Evolutionary conservation across 2,888 invertebrate genomes (phyloP).

Genomic region (Acleris literana): DNA sequence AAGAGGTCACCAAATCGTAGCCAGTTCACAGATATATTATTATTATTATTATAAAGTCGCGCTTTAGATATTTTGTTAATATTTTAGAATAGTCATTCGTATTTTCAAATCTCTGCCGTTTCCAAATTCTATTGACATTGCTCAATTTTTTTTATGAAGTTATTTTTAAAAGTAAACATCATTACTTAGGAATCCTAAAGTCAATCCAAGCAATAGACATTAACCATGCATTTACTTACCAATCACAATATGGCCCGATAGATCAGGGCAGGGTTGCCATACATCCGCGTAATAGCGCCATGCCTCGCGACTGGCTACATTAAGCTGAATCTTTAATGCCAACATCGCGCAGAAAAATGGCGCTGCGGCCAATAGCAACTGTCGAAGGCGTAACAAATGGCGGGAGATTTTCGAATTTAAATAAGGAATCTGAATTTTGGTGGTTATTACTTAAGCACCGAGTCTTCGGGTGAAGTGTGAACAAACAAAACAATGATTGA

Average conservation of each 20-base stretch:
- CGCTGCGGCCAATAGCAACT: constrained; percentile 43
- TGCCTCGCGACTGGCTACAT: constrained; percentile 58
- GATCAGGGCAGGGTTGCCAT: constrained; percentile 64
- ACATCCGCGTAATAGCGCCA: constrained; percentile 68
- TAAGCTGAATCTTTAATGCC: constrained; percentile 72
- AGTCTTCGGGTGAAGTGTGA: too few species aligned
- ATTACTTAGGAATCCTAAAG: neutral
- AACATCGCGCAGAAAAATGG: constrained; percentile 47
- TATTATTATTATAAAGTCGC: too few species aligned
- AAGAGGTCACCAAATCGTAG: too few species aligned
- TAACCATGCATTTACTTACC: constrained; percentile 42
- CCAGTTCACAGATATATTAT: too few species aligned
- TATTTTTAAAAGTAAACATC: too few species aligned
- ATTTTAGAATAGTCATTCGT: too few species aligned
- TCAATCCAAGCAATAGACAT: constrained; percentile 19
- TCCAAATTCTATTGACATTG: too few species aligned
- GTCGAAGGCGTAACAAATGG: constrained; percentile 39
- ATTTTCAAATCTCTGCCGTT: too few species aligned
- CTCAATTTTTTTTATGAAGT: too few species aligned
- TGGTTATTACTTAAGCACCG: neutral
- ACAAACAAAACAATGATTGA: too few species aligned
- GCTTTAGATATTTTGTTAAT: too few species aligned
- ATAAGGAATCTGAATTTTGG: constrained; percentile 8
- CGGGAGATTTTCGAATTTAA: constrained; percentile 11
- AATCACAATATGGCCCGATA: constrained; percentile 73